Percentiles rank a stretch among this genome's conserved stretches.
Conservation (phyloP, 2,888 invertebrate genomes). For the Bellardia bayeri region DNA sequence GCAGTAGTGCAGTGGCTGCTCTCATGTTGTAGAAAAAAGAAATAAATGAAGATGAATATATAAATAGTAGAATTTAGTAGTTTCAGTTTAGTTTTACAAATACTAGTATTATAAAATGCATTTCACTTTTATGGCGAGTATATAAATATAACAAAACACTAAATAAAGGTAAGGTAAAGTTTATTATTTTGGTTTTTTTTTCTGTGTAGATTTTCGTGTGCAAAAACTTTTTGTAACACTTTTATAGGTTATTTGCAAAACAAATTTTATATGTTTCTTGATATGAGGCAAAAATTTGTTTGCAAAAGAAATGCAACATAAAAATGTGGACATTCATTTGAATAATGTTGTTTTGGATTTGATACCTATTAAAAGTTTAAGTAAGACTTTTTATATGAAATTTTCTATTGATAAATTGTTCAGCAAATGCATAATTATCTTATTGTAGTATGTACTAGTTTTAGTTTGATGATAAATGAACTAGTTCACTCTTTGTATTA, state of each 20-base stretch:
- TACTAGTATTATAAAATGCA: conserved; percentile 9
- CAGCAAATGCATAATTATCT: too few relatives aligned
- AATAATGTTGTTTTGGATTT: background rate
- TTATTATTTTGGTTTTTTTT: conserved; percentile 8
- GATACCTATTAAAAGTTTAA: background rate
- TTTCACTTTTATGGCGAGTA: background rate
- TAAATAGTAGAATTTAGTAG: conserved; percentile 7
- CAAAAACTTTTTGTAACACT: conserved; percentile 10
- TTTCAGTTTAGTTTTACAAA: conserved; percentile 28
- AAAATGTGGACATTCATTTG: too few relatives aligned
- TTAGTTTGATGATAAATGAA: too few relatives aligned
- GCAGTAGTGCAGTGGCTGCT: conserved; percentile 2
- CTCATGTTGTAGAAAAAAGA: conserved; percentile 8
- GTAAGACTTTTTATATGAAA: too few relatives aligned
- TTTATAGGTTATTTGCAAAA: conserved; percentile 6
- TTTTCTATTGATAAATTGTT: too few relatives aligned
- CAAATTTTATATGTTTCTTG: background rate
- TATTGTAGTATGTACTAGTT: too few relatives aligned
- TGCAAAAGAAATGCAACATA: too few relatives aligned
- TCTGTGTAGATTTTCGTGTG: background rate
- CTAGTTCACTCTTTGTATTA: too few relatives aligned
- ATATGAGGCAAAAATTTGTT: too few relatives aligned
- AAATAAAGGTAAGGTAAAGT: background rate
- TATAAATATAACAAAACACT: background rate
- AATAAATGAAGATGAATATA: conserved; percentile 28